Evolutionary conservation across 2,888 invertebrate species (phyloP), one percentile per base, ranked within the genome.

Genomic region (Cryptophagus acutangulus): DNA sequence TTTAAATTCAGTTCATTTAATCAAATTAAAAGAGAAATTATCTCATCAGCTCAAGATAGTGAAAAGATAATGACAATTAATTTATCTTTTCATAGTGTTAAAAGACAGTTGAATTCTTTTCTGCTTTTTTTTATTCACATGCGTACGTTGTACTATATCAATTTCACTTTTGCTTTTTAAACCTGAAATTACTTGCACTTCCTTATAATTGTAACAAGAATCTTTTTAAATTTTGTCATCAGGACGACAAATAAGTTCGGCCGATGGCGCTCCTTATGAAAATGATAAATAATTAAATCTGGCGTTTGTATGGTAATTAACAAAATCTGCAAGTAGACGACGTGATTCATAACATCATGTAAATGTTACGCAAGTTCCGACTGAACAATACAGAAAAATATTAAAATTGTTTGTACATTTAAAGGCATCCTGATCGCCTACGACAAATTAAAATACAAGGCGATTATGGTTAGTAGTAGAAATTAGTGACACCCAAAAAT

Each of bases 251-350:
- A n/a, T n/a, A n/a, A n/a, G n/a, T n/a, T n/a, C n/a, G n/a, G n/a
- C n/a, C n/a, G 25, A 12, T n/a, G 17, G 24, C 28, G 24, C 18
- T 16, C 39, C 25, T 15, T 33, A 34, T 29, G 12, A 18, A 25
- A 26, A 12, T 25, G 2, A 17, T 25, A 26, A 39, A 24, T 25
- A 26, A 34, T 34, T 31, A 31, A n/a, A n/a, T 38, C 17, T n/a
- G 20, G 29, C 26, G 39, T 43, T 43, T 38, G 16, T 40, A 45
- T 45, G 44, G n/a, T 41, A 41, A 45, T 45, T 45, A 24, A 17
- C 37, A 28, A 41, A 44, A 45, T 41, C 30, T 41, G 41, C 41
- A 45, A 41, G 20, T 36, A 40, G 12, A 26, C 26, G 9, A 26
- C 26, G 12, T 26, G 3, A 12, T 20, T 20, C 20, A 26, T 12